Base-by-base conservation (phyloP, 2,113 vertebrate species). In the Rallus limicola region DNA sequence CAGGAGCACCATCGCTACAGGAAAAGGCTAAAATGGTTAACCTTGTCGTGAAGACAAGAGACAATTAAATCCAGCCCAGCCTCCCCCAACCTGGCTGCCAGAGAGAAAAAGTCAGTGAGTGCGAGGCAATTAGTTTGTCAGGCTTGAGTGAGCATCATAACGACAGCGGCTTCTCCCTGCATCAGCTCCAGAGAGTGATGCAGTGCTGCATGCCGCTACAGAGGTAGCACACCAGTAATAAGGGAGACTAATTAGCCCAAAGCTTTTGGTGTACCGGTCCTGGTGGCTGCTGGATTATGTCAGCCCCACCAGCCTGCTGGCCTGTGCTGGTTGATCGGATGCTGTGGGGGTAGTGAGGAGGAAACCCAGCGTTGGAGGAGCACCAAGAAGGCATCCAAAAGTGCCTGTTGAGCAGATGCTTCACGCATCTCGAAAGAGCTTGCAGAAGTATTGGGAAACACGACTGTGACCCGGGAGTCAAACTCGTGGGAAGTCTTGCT, bases 51-150 rank as follows among this genome's bases (percentile, higher is more conserved):
- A 89, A 93, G 86, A 86, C 83, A 79, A 88, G 94, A 94, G 82
- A 75, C 87, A 88, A 94, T 92, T 89, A 96, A 96, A 81, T 25
- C 75, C 46, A 12, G 59, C 63, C 63, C 63, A 93, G 59, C 82
- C 76, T 88, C 87, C 84, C 76, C 55, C 81, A 85, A 0, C 89
- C 87, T 62, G 74, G 53, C 81, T 95, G 89, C 59, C 10, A 2
- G 79, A 82, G 89, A 72, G 82, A 94, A 82, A n/a, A 70, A 94
- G 83, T 15, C 82, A 88, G 65, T 1, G 6, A 91, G 82, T 24
- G 50, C 0, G 2, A 95, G 67, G 71, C 93, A 95, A 97, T 96
- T 96, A 95, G 90, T 94, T 83, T 93, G 93, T 87, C 93, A 92
- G 85, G 94, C 93, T 90, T 91, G 93, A 88, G 75, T 3, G 52